Percentiles rank a stretch among this genome's conserved stretches.
These are phyloP conservation scores for Garra rufa DNA, from an alignment of 2,113 vertebrate genomes.

Conservation along the genomic window DNA sequence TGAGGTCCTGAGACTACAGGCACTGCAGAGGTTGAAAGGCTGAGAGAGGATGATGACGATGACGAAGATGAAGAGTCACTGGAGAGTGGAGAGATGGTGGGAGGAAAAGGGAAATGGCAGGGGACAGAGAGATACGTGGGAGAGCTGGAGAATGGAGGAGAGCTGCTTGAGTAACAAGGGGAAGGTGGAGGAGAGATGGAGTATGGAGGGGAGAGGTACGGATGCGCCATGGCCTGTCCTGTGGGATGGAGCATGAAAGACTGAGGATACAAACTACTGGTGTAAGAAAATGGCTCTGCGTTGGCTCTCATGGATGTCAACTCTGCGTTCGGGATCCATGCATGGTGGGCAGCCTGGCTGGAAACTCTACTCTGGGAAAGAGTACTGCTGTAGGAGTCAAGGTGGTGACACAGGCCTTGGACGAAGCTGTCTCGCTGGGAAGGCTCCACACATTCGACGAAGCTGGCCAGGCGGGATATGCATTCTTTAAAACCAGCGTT, in stretches of 20 bases:
- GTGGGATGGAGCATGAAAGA: conserved; percentile 47
- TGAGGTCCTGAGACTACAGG: conserved; percentile 12
- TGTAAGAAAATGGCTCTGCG: conserved; percentile 45
- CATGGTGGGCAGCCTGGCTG: conserved; percentile 27
- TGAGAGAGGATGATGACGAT: conserved; percentile 28
- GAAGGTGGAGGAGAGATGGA: conserved; percentile 63
- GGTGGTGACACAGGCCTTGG: conserved; percentile 52
- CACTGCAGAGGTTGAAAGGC: conserved; percentile 5
- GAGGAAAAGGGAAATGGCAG: conserved; percentile 59
- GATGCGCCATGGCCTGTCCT: conserved; percentile 39
- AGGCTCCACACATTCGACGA: conserved; percentile 57
- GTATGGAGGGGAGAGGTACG: conserved; percentile 61
- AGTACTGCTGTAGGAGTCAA: conserved; percentile 41
- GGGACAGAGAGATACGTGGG: conserved; percentile 57
- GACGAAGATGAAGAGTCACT: conserved; percentile 45
- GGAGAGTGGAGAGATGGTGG: conserved; percentile 50
- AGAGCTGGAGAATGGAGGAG: conserved; percentile 53
- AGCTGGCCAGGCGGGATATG: conserved; percentile 51
- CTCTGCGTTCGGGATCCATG: conserved; percentile 26
- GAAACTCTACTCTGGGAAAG: conserved; percentile 33
- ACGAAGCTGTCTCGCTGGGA: conserved; percentile 51
- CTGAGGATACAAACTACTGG: conserved; percentile 43
- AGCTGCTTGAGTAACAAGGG: conserved; percentile 54
- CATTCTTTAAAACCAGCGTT: conserved; percentile 60
- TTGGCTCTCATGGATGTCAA: conserved; percentile 18